These are phyloP conservation scores for Pandion haliaetus DNA, from an alignment of 2,113 vertebrate genomes.

Conservation along the genomic window DNA sequence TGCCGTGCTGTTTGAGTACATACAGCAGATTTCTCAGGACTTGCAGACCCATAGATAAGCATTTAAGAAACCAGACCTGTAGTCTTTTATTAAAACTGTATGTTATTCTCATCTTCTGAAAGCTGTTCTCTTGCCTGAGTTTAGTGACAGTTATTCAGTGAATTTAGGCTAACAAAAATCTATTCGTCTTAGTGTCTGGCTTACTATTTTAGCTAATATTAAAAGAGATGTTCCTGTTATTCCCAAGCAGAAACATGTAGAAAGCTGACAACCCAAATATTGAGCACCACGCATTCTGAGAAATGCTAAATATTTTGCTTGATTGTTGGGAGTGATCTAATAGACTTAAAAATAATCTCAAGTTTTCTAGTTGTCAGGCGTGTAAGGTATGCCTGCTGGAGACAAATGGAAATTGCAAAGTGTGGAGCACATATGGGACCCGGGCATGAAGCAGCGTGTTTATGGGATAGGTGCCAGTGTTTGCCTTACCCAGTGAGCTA, in stretches of 20 bases:
- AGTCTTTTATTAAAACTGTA: background rate
- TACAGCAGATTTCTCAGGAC: background rate
- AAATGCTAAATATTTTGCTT: background rate
- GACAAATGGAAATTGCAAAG: background rate
- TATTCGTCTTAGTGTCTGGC: background rate
- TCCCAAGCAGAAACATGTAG: background rate
- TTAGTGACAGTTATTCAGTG: background rate
- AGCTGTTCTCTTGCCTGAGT: background rate
- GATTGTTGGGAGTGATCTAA: background rate
- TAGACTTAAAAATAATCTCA: background rate
- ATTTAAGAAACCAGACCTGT: background rate
- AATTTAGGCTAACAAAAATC: background rate
- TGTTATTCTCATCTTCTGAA: background rate
- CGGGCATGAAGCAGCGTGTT: background rate
- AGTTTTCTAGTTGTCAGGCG: background rate
- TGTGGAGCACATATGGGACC: background rate
- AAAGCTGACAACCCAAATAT: background rate
- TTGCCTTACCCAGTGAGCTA: background rate
- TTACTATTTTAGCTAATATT: background rate
- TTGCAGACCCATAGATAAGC: background rate
- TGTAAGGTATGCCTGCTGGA: background rate
- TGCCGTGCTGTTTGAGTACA: background rate
- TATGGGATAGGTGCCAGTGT: background rate
- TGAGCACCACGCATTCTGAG: background rate
- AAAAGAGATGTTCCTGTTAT: background rate